Percentiles rank a stretch among this genome's conserved stretches.
Conservation (phyloP, 2,113 vertebrate species). For the Megaptera novaeangliae region DNA sequence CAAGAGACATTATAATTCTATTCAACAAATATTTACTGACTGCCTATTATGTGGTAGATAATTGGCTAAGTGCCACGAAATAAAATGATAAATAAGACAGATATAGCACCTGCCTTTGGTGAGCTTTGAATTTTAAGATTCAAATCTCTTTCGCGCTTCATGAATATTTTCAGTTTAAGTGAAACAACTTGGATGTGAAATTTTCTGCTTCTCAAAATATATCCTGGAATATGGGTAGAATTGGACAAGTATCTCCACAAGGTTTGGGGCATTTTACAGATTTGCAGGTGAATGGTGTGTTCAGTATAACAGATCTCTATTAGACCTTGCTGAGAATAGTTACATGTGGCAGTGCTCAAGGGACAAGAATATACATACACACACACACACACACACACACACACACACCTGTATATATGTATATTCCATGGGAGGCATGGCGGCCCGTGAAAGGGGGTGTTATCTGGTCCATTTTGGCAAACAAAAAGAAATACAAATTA, state of each 20-base stretch:
- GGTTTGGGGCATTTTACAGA: not conserved
- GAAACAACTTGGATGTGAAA: not conserved
- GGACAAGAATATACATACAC: not conserved
- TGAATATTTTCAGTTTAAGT: not conserved
- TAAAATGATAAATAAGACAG: not conserved
- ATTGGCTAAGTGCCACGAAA: not conserved
- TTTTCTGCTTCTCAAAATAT: not conserved
- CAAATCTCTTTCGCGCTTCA: not conserved
- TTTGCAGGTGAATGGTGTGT: not conserved
- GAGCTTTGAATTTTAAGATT: not conserved
- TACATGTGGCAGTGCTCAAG: not conserved
- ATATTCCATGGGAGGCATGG: fast-evolving
- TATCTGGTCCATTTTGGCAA: not conserved
- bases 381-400: no score
- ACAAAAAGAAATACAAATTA: not conserved
- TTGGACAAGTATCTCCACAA: not conserved
- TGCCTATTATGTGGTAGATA: not conserved
- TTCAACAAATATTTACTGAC: not conserved
- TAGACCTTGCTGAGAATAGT: not conserved
- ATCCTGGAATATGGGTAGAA: not conserved
- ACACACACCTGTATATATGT: fast-evolving
- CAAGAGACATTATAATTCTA: not conserved
- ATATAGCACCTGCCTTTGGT: not conserved
- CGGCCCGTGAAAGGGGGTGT: not conserved
- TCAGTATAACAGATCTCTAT: not conserved